A percentile compares a stretch with the other conserved stretches of the same genome.
phyloP scores from a whole-genome alignment of 2,888 invertebrate species.

The Drosophila falleni region DNA sequence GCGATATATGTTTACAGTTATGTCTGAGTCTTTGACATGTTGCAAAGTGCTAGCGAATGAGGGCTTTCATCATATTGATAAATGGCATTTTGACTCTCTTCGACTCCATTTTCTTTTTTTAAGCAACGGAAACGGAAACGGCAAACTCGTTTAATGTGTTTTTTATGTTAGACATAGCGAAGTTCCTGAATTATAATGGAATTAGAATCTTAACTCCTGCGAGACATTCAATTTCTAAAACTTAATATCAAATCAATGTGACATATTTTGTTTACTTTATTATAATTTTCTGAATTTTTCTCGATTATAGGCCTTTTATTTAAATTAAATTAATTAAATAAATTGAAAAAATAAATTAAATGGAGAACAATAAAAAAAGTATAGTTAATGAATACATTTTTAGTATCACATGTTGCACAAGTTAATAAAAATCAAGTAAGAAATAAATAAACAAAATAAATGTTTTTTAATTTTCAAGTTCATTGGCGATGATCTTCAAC shows the following conservation, averaged over 20 bases:
- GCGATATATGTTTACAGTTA: constrained; percentile 17
- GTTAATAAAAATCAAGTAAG: constrained; percentile 1
- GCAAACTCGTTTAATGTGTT: constrained; percentile 1
- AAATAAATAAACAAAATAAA: constrained; percentile 12
- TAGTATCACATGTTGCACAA: neutral
- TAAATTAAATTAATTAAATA: too few relatives aligned
- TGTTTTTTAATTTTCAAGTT: constrained; percentile 58
- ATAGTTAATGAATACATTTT: neutral
- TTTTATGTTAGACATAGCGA: neutral
- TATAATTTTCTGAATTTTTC: too few relatives aligned
- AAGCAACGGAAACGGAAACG: neutral
- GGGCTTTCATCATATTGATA: constrained; percentile 30
- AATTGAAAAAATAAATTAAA: too few relatives aligned
- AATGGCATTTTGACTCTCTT: constrained; percentile 27
- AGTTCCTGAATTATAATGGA: neutral
- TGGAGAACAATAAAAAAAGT: too few relatives aligned
- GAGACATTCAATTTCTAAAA: neutral
- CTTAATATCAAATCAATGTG: neutral
- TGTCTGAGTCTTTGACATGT: constrained; percentile 26
- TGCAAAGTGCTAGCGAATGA: constrained; percentile 18
- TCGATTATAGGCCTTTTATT: too few relatives aligned
- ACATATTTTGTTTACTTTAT: too few relatives aligned
- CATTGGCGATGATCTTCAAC: constrained; percentile 54
- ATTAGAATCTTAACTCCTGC: neutral
- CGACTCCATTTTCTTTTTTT: neutral